Base-by-base conservation (phyloP, 2,888 invertebrate species). In the Uropetala carovei region DNA sequence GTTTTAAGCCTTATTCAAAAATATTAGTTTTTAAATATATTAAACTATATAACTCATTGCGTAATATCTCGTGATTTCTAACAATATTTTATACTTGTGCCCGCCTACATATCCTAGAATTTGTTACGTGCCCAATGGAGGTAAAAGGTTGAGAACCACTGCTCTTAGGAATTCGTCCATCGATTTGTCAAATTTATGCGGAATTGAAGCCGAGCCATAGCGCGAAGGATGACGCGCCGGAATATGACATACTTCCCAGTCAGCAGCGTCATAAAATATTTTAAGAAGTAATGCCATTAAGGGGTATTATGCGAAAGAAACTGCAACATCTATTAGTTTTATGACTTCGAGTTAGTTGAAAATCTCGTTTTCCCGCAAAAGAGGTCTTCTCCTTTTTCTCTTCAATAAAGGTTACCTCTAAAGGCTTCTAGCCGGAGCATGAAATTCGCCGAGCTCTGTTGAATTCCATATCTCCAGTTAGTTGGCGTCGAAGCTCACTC, bases 311-410 rank as follows among this genome's bases (percentile, higher is more conserved):
- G 75, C 68, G 68, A n/a, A 22, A 18, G 68, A 22, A 68, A 68
- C 16, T 68, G 16, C 75, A 75, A 75, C 22, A 75, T 22, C 13
- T 75, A 75, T 75, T 75, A 27, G 75, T 75, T 75, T 75, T 27
- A 27, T 27, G 75, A 75, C 75, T 75, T 75, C 75, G 22, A 75
- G 75, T 75, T 75, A 27, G 75, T 75, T 27, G 75, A 27, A 75
- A 75, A 75, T 75, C 75, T 75, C 75, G 27, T 75, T 75, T 75
- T 13, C 22, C 75, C 27, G 13, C 18, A 43, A 75, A 75, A 75
- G 75, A 75, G 75, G 75, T 75, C 22, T 75, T 22, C 14, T 75
- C 9, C 4, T 43, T 43, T 43, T 5, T 43, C 43, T 43, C 43
- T n/a, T n/a, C n/a, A n/a, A 43, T 5, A 16, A 14, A 64, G 16